These are phyloP conservation scores for Neoarius graeffei DNA, from an alignment of 2,113 vertebrate genomes.

Conservation along the genomic window DNA sequence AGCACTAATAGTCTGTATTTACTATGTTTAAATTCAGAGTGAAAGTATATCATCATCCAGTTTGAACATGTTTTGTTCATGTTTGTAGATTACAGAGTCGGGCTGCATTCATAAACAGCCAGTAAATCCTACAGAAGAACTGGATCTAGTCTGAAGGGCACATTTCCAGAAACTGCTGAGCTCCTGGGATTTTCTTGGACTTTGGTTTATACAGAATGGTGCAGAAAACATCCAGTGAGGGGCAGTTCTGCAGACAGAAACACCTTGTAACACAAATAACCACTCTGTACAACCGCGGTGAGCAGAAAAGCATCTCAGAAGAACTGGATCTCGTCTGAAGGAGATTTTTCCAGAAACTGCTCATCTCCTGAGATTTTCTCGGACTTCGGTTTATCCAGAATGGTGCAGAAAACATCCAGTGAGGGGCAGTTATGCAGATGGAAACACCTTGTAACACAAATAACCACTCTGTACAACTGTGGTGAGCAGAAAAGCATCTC, in stretches of 20 bases:
- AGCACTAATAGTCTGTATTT: not conserved
- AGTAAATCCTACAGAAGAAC: not conserved
- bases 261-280: too few species aligned
- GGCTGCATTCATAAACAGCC: not conserved
- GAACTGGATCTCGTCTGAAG: not conserved
- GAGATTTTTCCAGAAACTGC: not conserved
- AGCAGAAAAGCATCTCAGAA: too few species aligned
- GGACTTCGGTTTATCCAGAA: not conserved
- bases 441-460: too few species aligned
- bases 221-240: not conserved
- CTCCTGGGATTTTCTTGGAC: not conserved
- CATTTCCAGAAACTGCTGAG: not conserved
- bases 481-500: too few species aligned
- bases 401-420: not conserved
- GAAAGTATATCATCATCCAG: not conserved
- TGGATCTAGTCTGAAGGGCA: not conserved
- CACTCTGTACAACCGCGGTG: too few species aligned
- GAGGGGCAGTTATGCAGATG: too few species aligned
- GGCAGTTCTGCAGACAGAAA: too few species aligned
- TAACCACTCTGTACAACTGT: too few species aligned
- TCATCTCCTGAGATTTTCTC: not conserved
- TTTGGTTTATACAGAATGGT: not conserved
- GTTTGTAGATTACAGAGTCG: not conserved
- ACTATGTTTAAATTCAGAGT: not conserved
- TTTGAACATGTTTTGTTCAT: not conserved